Evolutionary conservation across 2,113 vertebrate genomes (phyloP).

Genomic region (Thunnus maccoyii): DNA sequence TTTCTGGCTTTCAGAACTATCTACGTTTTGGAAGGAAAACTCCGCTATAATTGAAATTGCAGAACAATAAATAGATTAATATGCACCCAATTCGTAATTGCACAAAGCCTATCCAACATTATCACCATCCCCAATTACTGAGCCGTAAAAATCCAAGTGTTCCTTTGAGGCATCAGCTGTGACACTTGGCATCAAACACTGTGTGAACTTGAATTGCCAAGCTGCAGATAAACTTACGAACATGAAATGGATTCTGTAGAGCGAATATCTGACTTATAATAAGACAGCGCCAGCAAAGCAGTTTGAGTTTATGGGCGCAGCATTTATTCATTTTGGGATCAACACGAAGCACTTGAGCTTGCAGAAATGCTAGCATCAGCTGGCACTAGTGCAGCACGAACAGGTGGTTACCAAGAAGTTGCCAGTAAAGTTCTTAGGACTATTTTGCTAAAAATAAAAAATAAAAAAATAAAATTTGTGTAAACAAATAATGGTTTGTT

Average conservation of each 20-base stretch:
- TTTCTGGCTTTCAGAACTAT: not conserved
- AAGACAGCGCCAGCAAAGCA: conserved; percentile 34
- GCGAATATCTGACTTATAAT: conserved; percentile 43
- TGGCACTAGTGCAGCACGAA: conserved; percentile 16
- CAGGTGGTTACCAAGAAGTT: conserved; percentile 30
- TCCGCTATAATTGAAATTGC: not conserved
- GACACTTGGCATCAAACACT: conserved; percentile 28
- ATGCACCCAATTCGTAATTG: conserved; percentile 17
- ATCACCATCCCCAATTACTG: conserved; percentile 10
- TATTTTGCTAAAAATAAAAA: not conserved
- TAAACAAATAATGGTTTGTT: not conserved
- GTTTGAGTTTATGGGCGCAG: conserved; percentile 44
- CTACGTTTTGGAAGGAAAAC: conserved; percentile 1
- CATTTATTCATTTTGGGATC: conserved; percentile 56
- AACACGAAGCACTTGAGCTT: conserved; percentile 41
- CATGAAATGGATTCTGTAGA: conserved; percentile 31
- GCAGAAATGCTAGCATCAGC: conserved; percentile 39
- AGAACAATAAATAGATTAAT: conserved; percentile 1
- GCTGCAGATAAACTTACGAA: conserved; percentile 48
- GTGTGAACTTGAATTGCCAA: conserved; percentile 24
- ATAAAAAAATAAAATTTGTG: not conserved
- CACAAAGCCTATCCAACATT: conserved; percentile 6
- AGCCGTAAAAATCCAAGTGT: conserved; percentile 24
- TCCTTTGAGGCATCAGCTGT: conserved; percentile 37
- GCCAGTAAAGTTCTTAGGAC: conserved; percentile 11